Evolutionary conservation across 2,113 vertebrate genomes (phyloP).

Genomic region (Dermatemys mawii): DNA sequence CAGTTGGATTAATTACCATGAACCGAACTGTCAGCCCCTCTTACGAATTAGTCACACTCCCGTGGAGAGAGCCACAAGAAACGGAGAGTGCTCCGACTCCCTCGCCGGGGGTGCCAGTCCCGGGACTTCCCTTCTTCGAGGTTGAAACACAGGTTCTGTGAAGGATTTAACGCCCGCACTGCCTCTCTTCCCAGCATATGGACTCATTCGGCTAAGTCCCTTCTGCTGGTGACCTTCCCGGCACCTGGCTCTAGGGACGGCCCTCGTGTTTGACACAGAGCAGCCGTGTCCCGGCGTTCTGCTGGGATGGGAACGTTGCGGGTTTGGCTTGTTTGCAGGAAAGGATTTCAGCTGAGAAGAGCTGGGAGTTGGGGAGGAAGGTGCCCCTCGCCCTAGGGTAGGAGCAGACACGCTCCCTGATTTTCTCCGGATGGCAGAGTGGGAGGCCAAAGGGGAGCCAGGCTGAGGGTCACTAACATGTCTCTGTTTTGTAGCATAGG

Average conservation of each 20-base stretch:
- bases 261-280: not conserved
- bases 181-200: not conserved
- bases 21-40: conserved; percentile 6
- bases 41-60: not conserved
- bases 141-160: not conserved
- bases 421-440: too few species aligned
- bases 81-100: not conserved
- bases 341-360: not conserved
- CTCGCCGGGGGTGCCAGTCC: not conserved
- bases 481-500: accelerated
- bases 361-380: not conserved
- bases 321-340: not conserved
- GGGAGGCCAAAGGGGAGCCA: accelerated
- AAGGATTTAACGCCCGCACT: not conserved
- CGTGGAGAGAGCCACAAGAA: not conserved
- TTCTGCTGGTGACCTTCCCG: accelerated
- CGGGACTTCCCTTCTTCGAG: not conserved
- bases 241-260: not conserved
- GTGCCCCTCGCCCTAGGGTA: not conserved
- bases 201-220: not conserved
- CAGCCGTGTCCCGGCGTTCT: accelerated
- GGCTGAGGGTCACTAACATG: accelerated
- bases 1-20: conserved; percentile 6
- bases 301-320: not conserved
- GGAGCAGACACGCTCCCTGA: not conserved